Base-by-base conservation (phyloP, 2,113 vertebrate species). In the Motacilla tschutschensis region DNA sequence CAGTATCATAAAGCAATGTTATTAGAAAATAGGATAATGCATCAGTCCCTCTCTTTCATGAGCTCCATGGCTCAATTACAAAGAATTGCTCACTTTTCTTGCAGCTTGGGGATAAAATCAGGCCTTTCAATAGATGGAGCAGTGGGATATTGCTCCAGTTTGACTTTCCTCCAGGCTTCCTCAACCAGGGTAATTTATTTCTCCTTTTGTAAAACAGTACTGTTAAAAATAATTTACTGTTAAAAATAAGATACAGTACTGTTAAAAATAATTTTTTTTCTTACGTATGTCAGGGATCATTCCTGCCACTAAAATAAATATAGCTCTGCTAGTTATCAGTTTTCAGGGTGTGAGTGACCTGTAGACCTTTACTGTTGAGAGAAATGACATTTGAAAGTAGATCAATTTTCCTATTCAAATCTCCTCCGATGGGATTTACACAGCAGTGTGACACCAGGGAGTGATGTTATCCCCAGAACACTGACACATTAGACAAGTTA, bases 91-190 rank as follows among this genome's bases (percentile, higher is more conserved):
- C 64, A 46, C 48, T 84, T 79, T 88, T 73, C 88, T 91, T 92
- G 90, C 93, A 92, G 94, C 90, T 88, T 92, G 92, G 75, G 92
- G 69, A 91, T 54, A 88, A 90, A 93, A 88, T 48, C 72, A 82
- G 85, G 24, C 64, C 50, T 88, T 84, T 88, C 41, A 87, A 51
- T 57, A 11, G 38, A 66, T 6, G 21, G 20, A 84, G 38, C 69
- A 85, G 79, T 51, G 28, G 60, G 79, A 54, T 77, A 84, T 63
- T 59, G 72, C 1, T 6, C 47, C 59, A 69, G 31, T 58, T 66
- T 29, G 59, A 70, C 48, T 84, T 33, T 73, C 26, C 46, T 83
- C 38, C 50, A 75, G 48, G 65, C 33, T 82, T 81, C 64, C 18
- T 60, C 76, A 86, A 66, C 33, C 10, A 67, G 15, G 19, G 12